Base-by-base conservation (phyloP, 2,888 invertebrate species). In the Brachynemurus nebulosus region DNA sequence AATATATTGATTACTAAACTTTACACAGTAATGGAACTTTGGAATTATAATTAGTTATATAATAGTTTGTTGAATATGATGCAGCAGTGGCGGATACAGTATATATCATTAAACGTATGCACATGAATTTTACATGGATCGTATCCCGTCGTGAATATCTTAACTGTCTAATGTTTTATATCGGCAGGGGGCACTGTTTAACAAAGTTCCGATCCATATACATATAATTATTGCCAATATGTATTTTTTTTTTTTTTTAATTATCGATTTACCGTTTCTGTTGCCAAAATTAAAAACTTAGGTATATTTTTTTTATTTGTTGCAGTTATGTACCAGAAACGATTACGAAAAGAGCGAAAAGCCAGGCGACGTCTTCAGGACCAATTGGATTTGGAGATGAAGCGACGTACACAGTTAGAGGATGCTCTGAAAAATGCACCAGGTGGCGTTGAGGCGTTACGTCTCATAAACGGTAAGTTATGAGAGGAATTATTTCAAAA, bases 301-400 rank as follows among this genome's bases (percentile, higher is more conserved):
- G 6, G 9, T 23, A 23, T 7, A 23, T 6, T 23, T 23, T 23
- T 9, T 9, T 23, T 46, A 51, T 55, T 57, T 57, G 53, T 73
- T 72, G 16, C 77, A 92, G 92, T 83, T 50, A 71, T 85, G 62
- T 88, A 86, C 65, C 90, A 91, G 65, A 91, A 91, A 64, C 78
- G 90, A 49, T 74, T 90, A 68, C 83, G 90, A 71, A 84, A 86
- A 58, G 92, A 92, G 62, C 76, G 84, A 53, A 80, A 86, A 63
- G 78, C 80, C 50, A 74, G 89, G 56, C 78, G 84, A 59, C 77
- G 85, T 55, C 72, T 89, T 45, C 89, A 91, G 59, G 88, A 90
- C 53, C 88, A 90, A 59, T 66, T 91, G 50, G 86, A 86, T 53
- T 61, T 75, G 55, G 89, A 89, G 63, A 70, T 81, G 55, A 88